These are phyloP conservation scores for Cryptomyrus ogoouensis DNA, from an alignment of 2,113 vertebrate genomes.

Conservation along the genomic window DNA sequence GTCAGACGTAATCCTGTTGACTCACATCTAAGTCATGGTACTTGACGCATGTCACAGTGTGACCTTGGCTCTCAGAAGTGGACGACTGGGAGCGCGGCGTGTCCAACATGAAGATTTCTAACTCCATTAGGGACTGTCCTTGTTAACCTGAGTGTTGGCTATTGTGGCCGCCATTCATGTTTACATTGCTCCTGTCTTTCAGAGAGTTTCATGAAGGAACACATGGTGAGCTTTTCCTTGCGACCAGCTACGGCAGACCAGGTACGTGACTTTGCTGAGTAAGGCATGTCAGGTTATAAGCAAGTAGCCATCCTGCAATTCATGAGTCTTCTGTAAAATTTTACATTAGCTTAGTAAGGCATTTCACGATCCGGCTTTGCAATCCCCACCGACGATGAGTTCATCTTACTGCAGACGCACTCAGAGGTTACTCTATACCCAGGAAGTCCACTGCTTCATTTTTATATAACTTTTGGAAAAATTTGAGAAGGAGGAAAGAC, in stretches of 20 bases:
- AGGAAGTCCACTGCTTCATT: neutral
- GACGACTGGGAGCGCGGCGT: neutral
- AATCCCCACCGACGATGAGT: neutral
- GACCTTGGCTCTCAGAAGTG: neutral
- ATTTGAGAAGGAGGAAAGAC: neutral
- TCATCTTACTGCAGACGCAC: neutral
- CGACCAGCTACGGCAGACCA: constrained; percentile 54
- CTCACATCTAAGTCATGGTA: neutral
- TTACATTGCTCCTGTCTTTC: constrained; percentile 33
- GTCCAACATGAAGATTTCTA: neutral
- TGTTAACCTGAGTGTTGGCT: neutral
- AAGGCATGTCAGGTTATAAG: neutral
- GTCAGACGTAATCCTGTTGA: neutral
- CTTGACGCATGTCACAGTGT: neutral
- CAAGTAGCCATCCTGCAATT: neutral
- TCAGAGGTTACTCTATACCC: neutral
- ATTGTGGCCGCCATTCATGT: neutral
- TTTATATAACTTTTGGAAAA: neutral
- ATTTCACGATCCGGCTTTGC: neutral
- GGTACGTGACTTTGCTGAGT: constrained; percentile 39
- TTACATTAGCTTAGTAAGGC: neutral
- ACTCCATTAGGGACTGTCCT: neutral
- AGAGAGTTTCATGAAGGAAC: constrained; percentile 64
- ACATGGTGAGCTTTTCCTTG: constrained; percentile 55
- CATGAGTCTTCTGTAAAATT: neutral